phyloP scores from a whole-genome alignment of 2,888 invertebrate species.

The Eledona agricola region DNA sequence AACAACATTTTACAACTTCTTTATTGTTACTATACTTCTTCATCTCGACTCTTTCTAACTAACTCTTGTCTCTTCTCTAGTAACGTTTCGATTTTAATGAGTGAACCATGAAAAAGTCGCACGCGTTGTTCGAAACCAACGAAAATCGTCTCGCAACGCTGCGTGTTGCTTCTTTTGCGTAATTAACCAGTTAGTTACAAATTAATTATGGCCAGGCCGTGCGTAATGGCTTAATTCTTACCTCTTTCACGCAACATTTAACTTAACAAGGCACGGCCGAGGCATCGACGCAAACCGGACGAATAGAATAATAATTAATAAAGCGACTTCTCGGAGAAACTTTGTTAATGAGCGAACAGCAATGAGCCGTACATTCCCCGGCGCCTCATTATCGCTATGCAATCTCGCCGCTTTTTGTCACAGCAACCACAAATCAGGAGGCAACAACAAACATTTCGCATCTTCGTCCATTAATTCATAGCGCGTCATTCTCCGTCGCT shows the following conservation, averaged over 20 bases:
- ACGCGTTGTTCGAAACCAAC: too few species aligned
- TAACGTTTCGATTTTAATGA: too few species aligned
- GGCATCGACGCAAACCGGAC: conserved; percentile 21
- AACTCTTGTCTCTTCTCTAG: too few species aligned
- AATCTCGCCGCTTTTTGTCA: conserved; percentile 32
- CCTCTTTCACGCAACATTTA: conserved; percentile 45
- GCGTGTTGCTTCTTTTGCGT: conserved; percentile 7
- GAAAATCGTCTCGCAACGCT: background rate
- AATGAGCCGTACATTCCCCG: conserved; percentile 35
- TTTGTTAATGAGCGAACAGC: conserved; percentile 39
- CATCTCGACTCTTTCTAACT: too few species aligned
- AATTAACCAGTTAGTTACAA: conserved; percentile 32
- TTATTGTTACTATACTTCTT: too few species aligned
- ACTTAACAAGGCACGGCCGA: conserved; percentile 38
- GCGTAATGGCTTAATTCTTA: conserved; percentile 42
- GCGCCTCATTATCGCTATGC: conserved; percentile 39
- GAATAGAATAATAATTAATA: conserved; percentile 44
- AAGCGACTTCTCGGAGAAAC: conserved; percentile 36
- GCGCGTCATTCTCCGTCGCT: conserved; percentile 21
- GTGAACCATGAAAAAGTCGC: too few species aligned
- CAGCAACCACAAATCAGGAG: conserved; percentile 7
- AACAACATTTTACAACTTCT: too few species aligned
- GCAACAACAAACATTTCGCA: conserved; percentile 15
- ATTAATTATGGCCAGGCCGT: conserved; percentile 38
- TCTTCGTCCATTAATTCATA: conserved; percentile 19